These are phyloP conservation scores for Lophotriccus pileatus DNA, from an alignment of 2,797 vertebrate species.

Conservation along the genomic window DNA sequence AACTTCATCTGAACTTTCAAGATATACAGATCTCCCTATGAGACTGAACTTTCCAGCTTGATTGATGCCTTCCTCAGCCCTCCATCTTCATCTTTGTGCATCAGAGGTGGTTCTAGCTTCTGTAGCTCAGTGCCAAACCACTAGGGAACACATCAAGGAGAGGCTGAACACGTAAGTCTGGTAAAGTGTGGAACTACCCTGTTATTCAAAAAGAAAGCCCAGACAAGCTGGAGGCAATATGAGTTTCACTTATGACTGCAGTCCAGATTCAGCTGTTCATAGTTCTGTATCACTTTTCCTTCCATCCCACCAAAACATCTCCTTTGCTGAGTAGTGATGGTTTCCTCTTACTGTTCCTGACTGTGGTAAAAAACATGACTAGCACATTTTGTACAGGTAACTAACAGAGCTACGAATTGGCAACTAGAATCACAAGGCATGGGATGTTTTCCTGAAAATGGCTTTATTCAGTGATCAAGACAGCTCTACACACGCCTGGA, in stretches of 20 bases:
- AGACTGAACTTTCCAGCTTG: background rate
- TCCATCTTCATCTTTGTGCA: background rate
- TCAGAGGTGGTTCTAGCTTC: background rate
- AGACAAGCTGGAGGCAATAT: background rate
- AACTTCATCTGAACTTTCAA: background rate
- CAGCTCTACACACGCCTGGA: background rate
- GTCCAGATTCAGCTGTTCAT: background rate
- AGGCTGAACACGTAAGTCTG: background rate
- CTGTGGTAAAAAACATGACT: background rate
- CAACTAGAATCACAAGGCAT: background rate
- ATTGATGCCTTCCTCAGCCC: background rate
- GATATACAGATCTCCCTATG: background rate
- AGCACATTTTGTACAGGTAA: background rate
- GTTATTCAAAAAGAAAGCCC: background rate
- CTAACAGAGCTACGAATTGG: background rate
- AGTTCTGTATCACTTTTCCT: background rate
- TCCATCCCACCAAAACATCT: background rate
- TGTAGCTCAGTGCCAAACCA: background rate
- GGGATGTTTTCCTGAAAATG: background rate
- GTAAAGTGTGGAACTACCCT: background rate
- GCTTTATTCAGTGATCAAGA: background rate
- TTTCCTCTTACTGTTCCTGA: background rate
- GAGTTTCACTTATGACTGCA: background rate
- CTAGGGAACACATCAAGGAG: background rate
- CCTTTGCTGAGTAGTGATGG: background rate